A percentile compares a stretch with the other conserved stretches of the same genome.
Conservation (phyloP, 37 sponge, comb jelly and placozoan species). For the Eunapius fragilis region DNA sequence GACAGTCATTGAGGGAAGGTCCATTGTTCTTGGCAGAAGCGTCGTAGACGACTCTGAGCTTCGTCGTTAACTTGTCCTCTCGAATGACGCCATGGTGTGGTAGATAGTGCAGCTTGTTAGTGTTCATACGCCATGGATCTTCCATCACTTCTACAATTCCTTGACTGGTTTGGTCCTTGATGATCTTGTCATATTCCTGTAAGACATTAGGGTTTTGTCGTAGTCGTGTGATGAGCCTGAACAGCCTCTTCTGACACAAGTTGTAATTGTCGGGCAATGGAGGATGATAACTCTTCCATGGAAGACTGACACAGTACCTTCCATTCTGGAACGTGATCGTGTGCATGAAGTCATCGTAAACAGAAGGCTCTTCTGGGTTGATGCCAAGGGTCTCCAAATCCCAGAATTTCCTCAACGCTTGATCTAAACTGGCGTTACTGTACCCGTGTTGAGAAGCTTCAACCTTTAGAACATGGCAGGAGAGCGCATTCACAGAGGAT, state of each 20-base stretch:
- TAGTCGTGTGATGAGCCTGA: no score
- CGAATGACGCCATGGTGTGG: no score
- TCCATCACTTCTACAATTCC: slow-evolving; percentile 49
- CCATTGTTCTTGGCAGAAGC: no score
- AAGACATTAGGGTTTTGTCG: slow-evolving; percentile 40
- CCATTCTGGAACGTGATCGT: no score
- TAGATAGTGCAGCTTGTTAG: no score
- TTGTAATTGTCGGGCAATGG: slow-evolving; percentile 52
- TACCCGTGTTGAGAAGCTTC: slow-evolving; percentile 9
- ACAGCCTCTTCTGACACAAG: slow-evolving; percentile 45
- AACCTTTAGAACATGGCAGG: slow-evolving; percentile 12
- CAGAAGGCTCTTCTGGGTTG: no score
- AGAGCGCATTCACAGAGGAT: no score
- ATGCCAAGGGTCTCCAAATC: slow-evolving; percentile 20
- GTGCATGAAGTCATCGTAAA: no score
- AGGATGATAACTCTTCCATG: slow-evolving; percentile 11
- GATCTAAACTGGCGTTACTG: background rate
- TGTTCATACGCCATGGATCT: background rate
- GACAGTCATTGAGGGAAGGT: no score
- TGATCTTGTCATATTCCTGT: slow-evolving; percentile 46
- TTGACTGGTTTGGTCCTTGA: slow-evolving; percentile 36
- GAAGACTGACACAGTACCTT: no score
- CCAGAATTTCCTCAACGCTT: slow-evolving; percentile 19
- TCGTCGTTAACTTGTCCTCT: no score
- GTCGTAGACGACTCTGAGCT: no score